A percentile compares a stretch with the other conserved stretches of the same genome.
Evolutionary conservation across 2,797 vertebrate genomes (phyloP).

Genomic region (Martes flavigula): DNA sequence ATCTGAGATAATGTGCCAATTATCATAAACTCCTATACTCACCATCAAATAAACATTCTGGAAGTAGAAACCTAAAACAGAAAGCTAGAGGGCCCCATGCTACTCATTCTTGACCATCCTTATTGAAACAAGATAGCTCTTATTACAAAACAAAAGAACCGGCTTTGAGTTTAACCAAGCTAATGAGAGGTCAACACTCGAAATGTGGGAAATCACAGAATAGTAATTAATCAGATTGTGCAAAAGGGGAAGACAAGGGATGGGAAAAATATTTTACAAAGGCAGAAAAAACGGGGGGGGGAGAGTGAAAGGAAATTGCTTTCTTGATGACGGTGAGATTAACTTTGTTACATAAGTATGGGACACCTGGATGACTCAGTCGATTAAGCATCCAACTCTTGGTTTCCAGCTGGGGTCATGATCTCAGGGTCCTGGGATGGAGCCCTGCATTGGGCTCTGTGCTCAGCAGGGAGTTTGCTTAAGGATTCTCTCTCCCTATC

Average conservation of each 20-base stretch:
- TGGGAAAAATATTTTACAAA: constrained; percentile 21
- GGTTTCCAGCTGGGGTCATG: background rate
- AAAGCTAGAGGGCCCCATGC: background rate
- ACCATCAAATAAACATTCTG: background rate
- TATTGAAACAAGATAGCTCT: background rate
- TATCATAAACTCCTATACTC: background rate
- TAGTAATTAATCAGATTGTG: constrained; percentile 55
- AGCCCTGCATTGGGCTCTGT: background rate
- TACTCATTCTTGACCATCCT: background rate
- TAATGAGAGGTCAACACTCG: background rate
- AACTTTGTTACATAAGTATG: background rate
- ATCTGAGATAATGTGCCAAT: background rate
- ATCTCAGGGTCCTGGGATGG: background rate
- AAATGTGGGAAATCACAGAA: constrained; percentile 40
- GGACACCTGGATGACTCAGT: background rate
- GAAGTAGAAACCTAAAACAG: background rate
- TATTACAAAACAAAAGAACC: constrained; percentile 17
- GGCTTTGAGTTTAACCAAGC: background rate
- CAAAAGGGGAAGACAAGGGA: constrained; percentile 23
- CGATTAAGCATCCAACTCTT: background rate
- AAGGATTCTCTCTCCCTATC: background rate
- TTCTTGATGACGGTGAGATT: constrained; percentile 49
- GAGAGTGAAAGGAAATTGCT: background rate
- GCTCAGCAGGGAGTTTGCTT: background rate
- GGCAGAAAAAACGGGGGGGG: constrained; percentile 19